Base-by-base conservation (phyloP, 2,888 invertebrate species). In the Cephus runcator region DNA sequence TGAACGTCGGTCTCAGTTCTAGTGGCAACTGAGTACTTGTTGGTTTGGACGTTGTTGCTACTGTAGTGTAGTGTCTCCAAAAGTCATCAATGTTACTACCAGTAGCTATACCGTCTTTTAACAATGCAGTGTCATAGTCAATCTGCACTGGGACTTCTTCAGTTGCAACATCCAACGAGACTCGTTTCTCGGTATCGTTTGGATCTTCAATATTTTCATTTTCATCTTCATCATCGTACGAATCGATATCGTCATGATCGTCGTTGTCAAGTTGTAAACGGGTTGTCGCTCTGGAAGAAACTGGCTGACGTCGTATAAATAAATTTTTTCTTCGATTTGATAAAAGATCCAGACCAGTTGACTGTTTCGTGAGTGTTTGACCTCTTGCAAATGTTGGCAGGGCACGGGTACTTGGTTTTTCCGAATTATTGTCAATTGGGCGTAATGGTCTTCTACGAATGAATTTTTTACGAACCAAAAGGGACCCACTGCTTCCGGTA, bases 281-380 rank as follows among this genome's bases (percentile, higher is more conserved):
- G 31, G 79, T 78, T 23, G 78, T 56, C 3, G 85, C 83, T 6
- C 84, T 84, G 11, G 86, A 83, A 3, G 84, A 81, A n/a, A 84
- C 80, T 4, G 88, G 88, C 76, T 87, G 81, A 69, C 87, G 87
- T 40, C 87, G 85, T 11, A 83, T 81, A 77, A 89, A 89, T 1
- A 89, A 75, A 75, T 81, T 85, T 40, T 88, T 88, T 34, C 88
- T 84, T 31, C 88, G 86, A 69, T 85, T 87, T 30, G 86, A 83
- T 12, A 81, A 33, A 30, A 76, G 74, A 3, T 81, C 80, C 9
- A 40, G 23, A 12, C 81, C 80, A 23, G 69, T 35, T 33, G 69
- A 74, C 12, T 83, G 79, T 11, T 80, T 84, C 0, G 81, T 79
- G 12, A 76, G 69, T 31, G 75, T 40, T 80, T 56, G 68, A 71